Base-by-base conservation (phyloP, 2,113 vertebrate species). In the Cranoglanis bouderius region DNA sequence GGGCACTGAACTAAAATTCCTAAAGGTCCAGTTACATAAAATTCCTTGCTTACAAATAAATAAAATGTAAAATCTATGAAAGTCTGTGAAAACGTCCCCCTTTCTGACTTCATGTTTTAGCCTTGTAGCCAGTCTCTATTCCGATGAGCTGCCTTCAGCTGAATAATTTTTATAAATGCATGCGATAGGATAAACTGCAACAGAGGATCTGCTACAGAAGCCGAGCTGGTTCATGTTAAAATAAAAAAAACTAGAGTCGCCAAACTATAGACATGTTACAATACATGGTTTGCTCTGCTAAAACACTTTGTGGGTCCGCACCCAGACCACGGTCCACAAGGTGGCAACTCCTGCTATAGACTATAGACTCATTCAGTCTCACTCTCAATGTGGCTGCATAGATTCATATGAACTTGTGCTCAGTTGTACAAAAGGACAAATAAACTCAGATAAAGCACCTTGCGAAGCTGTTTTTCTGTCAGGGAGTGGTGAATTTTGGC, bases 401-500 rank as follows among this genome's bases (percentile, higher is more conserved):
- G 43, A 80, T 53, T 80, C 29, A 51, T 32, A 29, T 53, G 6
- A 80, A 80, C 29, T 1, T 80, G 2, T 35, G 5, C 0, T 21
- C 8, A 57, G 13, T 53, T 51, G 57, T 72, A 61, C 70, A 84
- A 75, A 55, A 40, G 26, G 43, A 55, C 9, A 88, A 74, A 18
- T 43, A 75, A 81, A 55, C 6, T 65, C 35, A 75, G 12, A 32
- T 53, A 18, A 19, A 59, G 53, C 90, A 98, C 97, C 96, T 95
- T 97, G 38, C 95, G 93, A 40, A 94, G 89, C 24, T 93, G 94
- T 89, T 93, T 96, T 91, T 97, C 95, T 4, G 93, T 96, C 90
- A 97, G 96, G 72, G 95, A 93, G 91, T 96, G 96, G 86, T 95
- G 97, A 24, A 97, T 89, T 80, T 97, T 96, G 51, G 97, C 96